Conservation (phyloP, 2,888 invertebrate species). For the Hirtodrosophila alboralis region DNA sequence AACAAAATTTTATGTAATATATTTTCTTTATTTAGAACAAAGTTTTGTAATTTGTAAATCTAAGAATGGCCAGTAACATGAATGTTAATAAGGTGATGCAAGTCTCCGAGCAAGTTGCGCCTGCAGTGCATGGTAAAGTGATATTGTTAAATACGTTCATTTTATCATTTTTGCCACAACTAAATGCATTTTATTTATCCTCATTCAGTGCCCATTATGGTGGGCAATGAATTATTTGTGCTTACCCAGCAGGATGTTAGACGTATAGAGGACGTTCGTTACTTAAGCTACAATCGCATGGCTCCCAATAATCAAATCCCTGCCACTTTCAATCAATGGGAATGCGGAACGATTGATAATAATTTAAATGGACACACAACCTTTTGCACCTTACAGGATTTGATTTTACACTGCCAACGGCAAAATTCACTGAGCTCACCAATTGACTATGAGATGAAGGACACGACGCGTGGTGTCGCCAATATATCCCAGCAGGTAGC, state of each 20-base stretch:
- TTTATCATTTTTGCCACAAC: background rate
- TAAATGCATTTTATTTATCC: background rate
- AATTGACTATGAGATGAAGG: background rate
- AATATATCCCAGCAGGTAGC: conserved; percentile 38
- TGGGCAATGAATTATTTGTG: conserved; percentile 73
- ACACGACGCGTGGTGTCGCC: conserved; percentile 14
- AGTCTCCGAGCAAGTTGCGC: conserved; percentile 73
- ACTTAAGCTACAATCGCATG: conserved; percentile 63
- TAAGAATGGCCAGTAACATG: conserved; percentile 39
- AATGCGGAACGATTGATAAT: background rate
- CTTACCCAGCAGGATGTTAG: conserved; percentile 81
- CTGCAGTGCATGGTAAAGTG: conserved; percentile 71
- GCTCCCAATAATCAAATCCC: conserved; percentile 43
- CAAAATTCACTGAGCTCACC: background rate
- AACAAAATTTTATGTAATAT: conserved; percentile 1
- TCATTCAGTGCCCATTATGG: conserved; percentile 71
- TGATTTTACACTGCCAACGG: background rate
- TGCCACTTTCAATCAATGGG: background rate
- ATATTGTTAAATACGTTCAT: too few species aligned
- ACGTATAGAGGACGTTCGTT: conserved; percentile 74
- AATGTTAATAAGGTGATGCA: conserved; percentile 56
- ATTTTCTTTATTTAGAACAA: background rate
- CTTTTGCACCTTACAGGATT: background rate
- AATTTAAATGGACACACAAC: background rate
- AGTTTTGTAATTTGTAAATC: conserved; percentile 17